Base-by-base conservation (phyloP, 2,797 vertebrate genomes). In the Sebastes kiyomatsui region DNA sequence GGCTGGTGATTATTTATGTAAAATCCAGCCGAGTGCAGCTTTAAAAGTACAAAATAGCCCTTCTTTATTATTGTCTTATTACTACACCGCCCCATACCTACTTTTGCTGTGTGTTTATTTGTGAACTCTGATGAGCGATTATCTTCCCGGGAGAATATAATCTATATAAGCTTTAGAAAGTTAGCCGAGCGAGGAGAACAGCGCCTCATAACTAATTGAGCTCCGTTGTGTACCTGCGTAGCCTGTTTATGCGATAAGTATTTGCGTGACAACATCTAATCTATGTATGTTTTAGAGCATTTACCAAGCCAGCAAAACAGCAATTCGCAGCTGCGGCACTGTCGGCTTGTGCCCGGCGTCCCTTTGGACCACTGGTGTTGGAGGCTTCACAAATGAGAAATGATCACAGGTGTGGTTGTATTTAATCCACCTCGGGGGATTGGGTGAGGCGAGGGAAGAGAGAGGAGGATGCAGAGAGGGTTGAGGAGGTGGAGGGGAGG, bases 351-450 rank as follows among this genome's bases (percentile, higher is more conserved):
- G 69, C 73, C 42, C 20, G 32, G 75, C 5, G 49, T 92, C 88
- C 89, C 92, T 76, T 82, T 59, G 86, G 91, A 89, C 84, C 71
- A 8, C 67, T 81, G 82, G 77, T 79, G 86, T 83, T 89, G 83
- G 79, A 90, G 79, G 83, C 88, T 84, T 90, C 90, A 91, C 89
- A 89, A 80, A 82, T 88, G 90, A 92, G 89, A 69, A 90, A 92
- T 91, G 90, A 93, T 92, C 89, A 82, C 94, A 95, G 93, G 90
- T 93, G 91, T 82, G 85, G 88, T 74, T 92, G 89, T 85, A 80
- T 90, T 92, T 93, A 88, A 93, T 93, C 87, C 88, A 76, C 84
- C 90, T 87, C 59, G 1, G 70, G 87, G 88, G 86, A 87, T 65
- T 75, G 81, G 78, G 67, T 66, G 80, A 77, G 80, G 68, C 22